Evolutionary conservation across 2,797 vertebrate genomes (phyloP).

Genomic region (Ceryle rudis): DNA sequence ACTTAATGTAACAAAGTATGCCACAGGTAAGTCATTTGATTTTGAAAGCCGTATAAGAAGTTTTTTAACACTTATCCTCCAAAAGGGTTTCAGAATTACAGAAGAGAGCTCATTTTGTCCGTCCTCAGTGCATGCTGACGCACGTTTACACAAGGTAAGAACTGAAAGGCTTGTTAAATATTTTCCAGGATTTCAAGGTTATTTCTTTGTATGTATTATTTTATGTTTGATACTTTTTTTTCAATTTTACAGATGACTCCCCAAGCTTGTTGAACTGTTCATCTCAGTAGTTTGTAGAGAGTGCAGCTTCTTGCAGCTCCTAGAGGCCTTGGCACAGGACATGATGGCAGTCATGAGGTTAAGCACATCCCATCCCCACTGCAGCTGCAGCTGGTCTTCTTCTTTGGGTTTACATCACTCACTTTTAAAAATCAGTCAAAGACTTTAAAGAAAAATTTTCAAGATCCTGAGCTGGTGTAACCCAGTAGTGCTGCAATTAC

Average conservation of each 20-base stretch:
- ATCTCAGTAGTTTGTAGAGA: background rate
- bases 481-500: background rate
- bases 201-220: background rate
- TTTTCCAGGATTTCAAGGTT: background rate
- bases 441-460: background rate
- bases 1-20: background rate
- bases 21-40: background rate
- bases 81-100: conserved; percentile 6
- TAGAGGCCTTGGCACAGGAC: background rate
- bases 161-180: background rate
- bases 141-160: background rate
- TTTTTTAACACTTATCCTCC: background rate
- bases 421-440: background rate
- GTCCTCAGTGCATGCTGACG: background rate
- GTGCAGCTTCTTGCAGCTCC: background rate
- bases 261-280: background rate
- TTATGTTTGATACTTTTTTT: background rate
- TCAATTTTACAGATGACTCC: background rate
- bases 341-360: background rate
- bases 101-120: background rate
- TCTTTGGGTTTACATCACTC: background rate
- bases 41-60: background rate
- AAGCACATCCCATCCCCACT: background rate
- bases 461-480: background rate
- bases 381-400: background rate